Conservation (phyloP, 1,140 invertebrate genomes). For the Microplitis mediator region DNA sequence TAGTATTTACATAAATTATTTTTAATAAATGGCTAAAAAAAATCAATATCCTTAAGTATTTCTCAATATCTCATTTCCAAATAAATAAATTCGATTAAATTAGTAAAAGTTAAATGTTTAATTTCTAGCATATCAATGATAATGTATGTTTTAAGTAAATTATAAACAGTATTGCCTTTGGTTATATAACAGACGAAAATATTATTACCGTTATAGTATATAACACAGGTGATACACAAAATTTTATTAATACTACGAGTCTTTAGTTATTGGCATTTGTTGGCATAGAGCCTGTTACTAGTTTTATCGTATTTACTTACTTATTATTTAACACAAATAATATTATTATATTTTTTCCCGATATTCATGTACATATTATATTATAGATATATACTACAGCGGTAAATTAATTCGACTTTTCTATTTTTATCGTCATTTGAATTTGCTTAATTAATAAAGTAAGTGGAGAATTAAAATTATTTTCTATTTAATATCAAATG, state of each 20-base stretch:
- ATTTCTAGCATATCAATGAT: not conserved
- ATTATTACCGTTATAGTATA: constrained; percentile 41
- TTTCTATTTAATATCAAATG: not conserved
- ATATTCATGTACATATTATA: not conserved
- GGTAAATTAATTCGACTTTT: not conserved
- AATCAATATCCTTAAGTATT: too few relatives aligned
- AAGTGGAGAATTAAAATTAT: not conserved
- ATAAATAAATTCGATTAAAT: too few relatives aligned
- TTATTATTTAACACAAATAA: constrained; percentile 27
- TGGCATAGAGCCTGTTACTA: constrained; percentile 48
- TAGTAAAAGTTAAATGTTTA: not conserved
- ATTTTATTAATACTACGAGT: constrained; percentile 49
- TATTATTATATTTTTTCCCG: not conserved
- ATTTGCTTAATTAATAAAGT: not conserved
- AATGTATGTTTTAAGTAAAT: constrained; percentile 22
- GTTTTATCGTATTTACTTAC: constrained; percentile 10
- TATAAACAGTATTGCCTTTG: constrained; percentile 41
- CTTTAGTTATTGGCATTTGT: constrained; percentile 58
- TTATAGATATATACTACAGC: constrained; percentile 17
- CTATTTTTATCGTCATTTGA: not conserved
- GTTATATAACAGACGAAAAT: constrained; percentile 37
- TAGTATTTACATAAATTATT: too few relatives aligned
- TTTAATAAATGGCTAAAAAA: too few relatives aligned
- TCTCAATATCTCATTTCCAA: too few relatives aligned
- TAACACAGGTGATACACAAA: constrained; percentile 33